Evolutionary conservation across 2,888 invertebrate species (phyloP).

Genomic region (Mystacides longicornis): DNA sequence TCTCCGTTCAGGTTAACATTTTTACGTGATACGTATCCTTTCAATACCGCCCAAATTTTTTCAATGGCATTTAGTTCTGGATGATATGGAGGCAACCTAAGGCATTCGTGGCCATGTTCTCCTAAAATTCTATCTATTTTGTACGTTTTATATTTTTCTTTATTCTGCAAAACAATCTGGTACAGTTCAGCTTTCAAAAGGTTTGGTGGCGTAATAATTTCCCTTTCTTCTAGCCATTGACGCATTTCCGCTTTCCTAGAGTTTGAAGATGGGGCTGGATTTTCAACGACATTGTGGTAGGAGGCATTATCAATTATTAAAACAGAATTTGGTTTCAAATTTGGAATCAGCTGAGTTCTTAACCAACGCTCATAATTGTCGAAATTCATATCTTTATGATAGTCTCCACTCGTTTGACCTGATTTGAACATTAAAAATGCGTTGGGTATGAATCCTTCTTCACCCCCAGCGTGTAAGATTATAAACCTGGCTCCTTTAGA

Average conservation of each 20-base stretch:
- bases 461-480: too few relatives aligned
- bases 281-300: conserved; percentile 4
- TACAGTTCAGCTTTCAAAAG: conserved; percentile 1
- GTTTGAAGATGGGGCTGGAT: conserved; percentile 3
- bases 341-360: neutral
- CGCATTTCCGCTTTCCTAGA: neutral
- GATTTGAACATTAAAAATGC: too few relatives aligned
- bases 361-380: neutral
- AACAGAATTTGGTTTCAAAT: conserved; percentile 3
- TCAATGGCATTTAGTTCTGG: conserved; percentile 4
- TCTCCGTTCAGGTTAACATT: conserved; percentile 1
- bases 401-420: neutral
- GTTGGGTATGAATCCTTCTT: too few relatives aligned
- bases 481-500: too few relatives aligned
- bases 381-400: conserved; percentile 6
- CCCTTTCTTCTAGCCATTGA: conserved; percentile 1
- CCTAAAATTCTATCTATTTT: neutral
- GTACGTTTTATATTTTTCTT: neutral
- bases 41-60: conserved; percentile 5
- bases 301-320: conserved; percentile 3
- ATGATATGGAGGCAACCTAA: conserved; percentile 4
- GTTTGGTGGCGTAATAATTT: neutral
- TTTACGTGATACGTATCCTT: conserved; percentile 1
- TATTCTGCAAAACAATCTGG: neutral
- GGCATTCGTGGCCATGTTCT: neutral